Conservation (phyloP, 2,888 invertebrate species). For the Congeria kusceri region DNA sequence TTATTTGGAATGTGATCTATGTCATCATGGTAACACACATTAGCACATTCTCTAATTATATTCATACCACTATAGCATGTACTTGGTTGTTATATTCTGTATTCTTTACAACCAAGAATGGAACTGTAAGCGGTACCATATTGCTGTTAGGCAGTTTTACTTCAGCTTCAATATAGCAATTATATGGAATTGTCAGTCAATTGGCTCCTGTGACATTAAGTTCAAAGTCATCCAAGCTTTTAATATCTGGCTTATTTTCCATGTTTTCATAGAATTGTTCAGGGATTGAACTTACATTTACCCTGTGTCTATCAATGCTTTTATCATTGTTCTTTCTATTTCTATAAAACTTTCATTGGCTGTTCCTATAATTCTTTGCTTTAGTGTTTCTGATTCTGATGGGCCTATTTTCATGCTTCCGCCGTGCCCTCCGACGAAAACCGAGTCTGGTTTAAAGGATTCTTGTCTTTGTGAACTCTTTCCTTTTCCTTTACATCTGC, state of each 20-base stretch:
- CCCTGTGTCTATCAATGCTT: conserved; percentile 29
- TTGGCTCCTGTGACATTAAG: conserved; percentile 7
- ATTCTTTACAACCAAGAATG: not conserved
- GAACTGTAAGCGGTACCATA: not conserved
- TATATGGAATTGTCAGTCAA: conserved; percentile 14
- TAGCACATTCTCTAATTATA: not conserved
- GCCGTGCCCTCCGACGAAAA: conserved; percentile 4
- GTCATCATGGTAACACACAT: not conserved
- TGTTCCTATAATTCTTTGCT: not conserved
- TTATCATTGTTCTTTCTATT: not conserved
- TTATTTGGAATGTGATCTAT: not conserved
- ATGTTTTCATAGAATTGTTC: conserved; percentile 2
- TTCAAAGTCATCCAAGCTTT: conserved; percentile 8
- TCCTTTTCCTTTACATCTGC: not conserved
- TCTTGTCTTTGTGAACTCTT: not conserved
- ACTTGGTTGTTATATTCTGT: conserved; percentile 3
- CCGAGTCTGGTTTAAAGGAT: not conserved
- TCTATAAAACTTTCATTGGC: not conserved
- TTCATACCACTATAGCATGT: conserved; percentile 2
- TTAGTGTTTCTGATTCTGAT: not conserved
- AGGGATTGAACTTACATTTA: conserved; percentile 26
- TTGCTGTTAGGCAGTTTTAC: not conserved
- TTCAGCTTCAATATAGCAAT: conserved; percentile 14
- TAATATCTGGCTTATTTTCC: too few relatives aligned
- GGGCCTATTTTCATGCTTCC: not conserved